These are phyloP conservation scores for Nematolebias whitei DNA, from an alignment of 2,113 vertebrate genomes.

Conservation along the genomic window DNA sequence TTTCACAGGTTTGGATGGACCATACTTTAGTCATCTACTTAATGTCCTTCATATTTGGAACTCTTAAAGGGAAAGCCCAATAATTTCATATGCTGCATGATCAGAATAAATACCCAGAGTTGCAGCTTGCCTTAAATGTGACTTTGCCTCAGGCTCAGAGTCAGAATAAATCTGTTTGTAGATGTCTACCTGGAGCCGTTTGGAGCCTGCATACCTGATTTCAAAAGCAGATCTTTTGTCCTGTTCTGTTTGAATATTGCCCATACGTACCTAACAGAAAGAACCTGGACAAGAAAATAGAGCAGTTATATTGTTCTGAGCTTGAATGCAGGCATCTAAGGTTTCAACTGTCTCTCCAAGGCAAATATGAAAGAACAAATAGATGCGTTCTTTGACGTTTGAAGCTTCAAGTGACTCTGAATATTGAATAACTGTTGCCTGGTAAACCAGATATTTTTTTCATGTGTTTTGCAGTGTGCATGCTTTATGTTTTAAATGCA, in stretches of 20 bases:
- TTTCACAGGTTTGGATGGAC: no score
- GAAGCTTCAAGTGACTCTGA: conserved; percentile 55
- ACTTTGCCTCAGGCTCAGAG: neutral
- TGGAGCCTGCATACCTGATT: neutral
- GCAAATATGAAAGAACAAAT: conserved; percentile 63
- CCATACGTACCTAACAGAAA: conserved; percentile 12
- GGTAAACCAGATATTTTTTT: conserved; percentile 31
- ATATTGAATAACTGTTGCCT: conserved; percentile 51
- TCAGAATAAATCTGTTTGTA: neutral
- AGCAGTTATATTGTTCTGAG: conserved; percentile 13
- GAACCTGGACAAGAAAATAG: conserved; percentile 7
- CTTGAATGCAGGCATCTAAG: conserved; percentile 5
- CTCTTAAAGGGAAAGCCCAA: no score
- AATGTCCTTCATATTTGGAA: neutral
- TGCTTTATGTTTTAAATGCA: conserved; percentile 16
- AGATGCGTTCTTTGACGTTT: conserved; percentile 39
- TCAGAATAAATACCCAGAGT: neutral
- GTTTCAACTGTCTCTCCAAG: conserved; percentile 31
- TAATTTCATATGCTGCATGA: neutral
- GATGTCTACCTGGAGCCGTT: conserved; percentile 2
- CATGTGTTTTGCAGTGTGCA: neutral
- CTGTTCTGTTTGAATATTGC: neutral
- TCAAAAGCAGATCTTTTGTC: neutral
- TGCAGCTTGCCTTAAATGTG: neutral
- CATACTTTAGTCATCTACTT: no score